Percentiles rank a stretch among this genome's conserved stretches.
Evolutionary conservation across 2,888 invertebrate genomes (phyloP).

Genomic region (Malthinus flaveolus): DNA sequence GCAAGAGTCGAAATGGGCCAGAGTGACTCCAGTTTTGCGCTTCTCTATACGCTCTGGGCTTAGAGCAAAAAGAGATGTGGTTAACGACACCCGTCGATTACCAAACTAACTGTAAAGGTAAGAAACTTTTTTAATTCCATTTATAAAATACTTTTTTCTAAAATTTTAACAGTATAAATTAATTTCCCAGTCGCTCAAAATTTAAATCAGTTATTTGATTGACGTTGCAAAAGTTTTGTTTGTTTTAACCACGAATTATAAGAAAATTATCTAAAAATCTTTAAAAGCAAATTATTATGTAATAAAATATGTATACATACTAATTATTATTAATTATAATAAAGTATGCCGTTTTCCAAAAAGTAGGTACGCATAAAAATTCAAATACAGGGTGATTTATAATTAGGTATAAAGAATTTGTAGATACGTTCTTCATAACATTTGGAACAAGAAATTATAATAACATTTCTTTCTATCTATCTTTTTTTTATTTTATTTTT

Average conservation of each 20-base stretch:
- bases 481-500: no score
- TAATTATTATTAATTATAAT: no score
- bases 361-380: no score
- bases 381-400: no score
- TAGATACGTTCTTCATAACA: no score
- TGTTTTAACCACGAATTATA: not conserved
- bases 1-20: constrained; percentile 55
- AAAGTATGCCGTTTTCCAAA: no score
- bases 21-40: constrained; percentile 59
- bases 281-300: not conserved
- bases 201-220: not conserved
- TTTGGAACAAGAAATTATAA: no score
- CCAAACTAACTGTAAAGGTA: constrained; percentile 15
- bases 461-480: no score
- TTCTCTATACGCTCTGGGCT: constrained; percentile 59
- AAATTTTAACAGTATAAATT: not conserved
- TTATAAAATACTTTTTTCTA: not conserved
- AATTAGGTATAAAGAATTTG: no score
- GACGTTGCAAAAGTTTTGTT: not conserved
- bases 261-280: not conserved
- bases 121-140: constrained; percentile 3
- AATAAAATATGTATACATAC: no score
- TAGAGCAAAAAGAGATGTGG: constrained; percentile 42
- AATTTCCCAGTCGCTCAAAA: not conserved
- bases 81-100: constrained; percentile 8